Base-by-base conservation (phyloP, 2,888 invertebrate genomes). In the Melieria omissa region DNA sequence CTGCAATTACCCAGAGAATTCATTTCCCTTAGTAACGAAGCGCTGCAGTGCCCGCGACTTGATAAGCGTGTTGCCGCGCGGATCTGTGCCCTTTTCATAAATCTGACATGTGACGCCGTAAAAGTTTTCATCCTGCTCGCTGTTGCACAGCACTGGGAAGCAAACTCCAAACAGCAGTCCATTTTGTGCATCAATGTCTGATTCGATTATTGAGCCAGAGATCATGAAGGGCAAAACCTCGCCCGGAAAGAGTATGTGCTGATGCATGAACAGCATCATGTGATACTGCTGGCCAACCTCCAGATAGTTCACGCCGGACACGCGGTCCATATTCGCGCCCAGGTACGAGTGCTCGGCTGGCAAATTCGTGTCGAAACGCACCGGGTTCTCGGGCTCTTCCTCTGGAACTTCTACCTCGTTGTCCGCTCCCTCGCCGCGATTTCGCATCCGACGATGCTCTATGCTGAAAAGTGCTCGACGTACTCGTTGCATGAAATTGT, bases 41-140 rank as follows among this genome's bases (percentile, higher is more conserved):
- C 95, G 88, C 83, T 95, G 95, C 64, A 94, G 86, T 0, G 93
- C 94, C 81, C 91, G 91, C 0, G 94, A 94, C 86, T 92, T 92
- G 14, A 93, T 88, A 44, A 90, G 89, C n/a, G 93, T 80, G 75
- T 82, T 77, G 7, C 84, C 82, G 0, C 80, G 77, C 29, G 80
- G 81, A 72, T 85, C 82, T 46, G 81, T 80, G 4, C 87, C 86
- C 69, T 83, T 83, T 58, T 87, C 87, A 73, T 85, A 87, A 45
- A 88, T 85, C 76, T 88, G 87, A 46, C 87, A 87, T 0, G 87
- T 87, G 1, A 88, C 87, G 0, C 88, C 88, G 66, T 84, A 87
- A 49, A 82, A 66, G 46, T 73, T 49, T 61, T 78, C 74, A 54
- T 73, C 73, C 8, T 74, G 65, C 5, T 73, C 71, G 4, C 76